Evolutionary conservation across 2,888 invertebrate species (phyloP).

Genomic region (Caenorhabditis imperialis): DNA sequence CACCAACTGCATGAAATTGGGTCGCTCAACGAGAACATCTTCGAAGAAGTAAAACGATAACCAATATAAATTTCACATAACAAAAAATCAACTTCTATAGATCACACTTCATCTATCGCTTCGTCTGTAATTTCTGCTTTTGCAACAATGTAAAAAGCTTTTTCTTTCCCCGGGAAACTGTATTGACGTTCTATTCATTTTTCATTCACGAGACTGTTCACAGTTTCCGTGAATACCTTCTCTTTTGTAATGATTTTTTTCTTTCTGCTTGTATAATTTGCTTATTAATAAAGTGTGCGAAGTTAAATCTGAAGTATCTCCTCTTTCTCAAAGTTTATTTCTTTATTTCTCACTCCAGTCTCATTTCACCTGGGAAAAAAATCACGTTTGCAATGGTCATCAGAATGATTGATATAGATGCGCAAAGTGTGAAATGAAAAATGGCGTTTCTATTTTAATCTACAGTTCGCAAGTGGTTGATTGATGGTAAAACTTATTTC

Average conservation of each 20-base stretch:
- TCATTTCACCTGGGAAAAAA: slow-evolving; percentile 8
- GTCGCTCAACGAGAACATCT: slow-evolving; percentile 1
- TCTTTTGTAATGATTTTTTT: not conserved
- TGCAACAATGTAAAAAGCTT: no score
- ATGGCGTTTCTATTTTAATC: not conserved
- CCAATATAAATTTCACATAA: slow-evolving; percentile 15
- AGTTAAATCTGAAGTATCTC: no score
- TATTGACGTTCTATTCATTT: no score
- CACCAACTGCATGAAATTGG: slow-evolving; percentile 8
- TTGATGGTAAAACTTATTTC: not conserved
- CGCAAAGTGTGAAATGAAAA: slow-evolving; percentile 1
- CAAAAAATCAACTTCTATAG: no score
- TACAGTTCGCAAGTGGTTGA: not conserved
- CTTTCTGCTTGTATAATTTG: not conserved
- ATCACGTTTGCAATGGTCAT: not conserved
- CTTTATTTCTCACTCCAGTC: no score
- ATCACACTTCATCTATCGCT: no score
- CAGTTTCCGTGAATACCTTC: no score
- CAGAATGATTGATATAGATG: slow-evolving; percentile 23
- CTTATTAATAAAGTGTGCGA: slow-evolving; percentile 25
- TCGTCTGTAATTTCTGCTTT: no score
- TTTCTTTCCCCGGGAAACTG: no score
- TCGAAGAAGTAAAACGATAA: not conserved
- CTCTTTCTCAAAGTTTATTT: no score
- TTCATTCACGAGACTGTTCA: no score